phyloP scores from a whole-genome alignment of 2,888 invertebrate species.

The Yponomeuta evonymella region DNA sequence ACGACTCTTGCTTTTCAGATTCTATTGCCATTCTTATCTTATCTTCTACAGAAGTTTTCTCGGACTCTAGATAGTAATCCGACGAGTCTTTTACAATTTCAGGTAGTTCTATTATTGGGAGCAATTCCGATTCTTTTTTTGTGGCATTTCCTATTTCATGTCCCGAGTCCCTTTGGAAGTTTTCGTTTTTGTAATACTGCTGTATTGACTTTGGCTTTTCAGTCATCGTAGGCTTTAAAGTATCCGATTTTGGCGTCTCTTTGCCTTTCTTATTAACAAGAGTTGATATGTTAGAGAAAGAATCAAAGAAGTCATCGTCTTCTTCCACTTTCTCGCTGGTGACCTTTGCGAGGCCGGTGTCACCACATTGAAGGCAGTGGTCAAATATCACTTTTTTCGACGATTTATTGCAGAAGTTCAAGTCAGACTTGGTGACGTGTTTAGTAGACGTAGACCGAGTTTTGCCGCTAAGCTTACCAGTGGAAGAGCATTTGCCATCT shows the following conservation, averaged over 20 bases:
- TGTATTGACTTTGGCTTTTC: slow-evolving; percentile 28
- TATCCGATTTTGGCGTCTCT: neutral
- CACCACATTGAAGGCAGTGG: slow-evolving; percentile 45
- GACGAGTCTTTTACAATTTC: slow-evolving; percentile 31
- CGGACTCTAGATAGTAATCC: slow-evolving; percentile 27
- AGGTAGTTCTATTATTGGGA: slow-evolving; percentile 50
- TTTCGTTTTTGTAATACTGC: slow-evolving; percentile 59
- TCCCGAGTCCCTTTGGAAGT: slow-evolving; percentile 43
- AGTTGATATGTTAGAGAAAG: neutral
- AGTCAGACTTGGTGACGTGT: slow-evolving; percentile 52
- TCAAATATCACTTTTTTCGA: slow-evolving; percentile 21
- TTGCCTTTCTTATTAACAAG: neutral
- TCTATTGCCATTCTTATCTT: slow-evolving; percentile 37
- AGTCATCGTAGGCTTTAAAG: slow-evolving; percentile 17
- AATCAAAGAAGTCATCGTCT: neutral
- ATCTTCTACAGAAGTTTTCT: slow-evolving; percentile 35
- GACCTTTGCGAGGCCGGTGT: slow-evolving; percentile 21
- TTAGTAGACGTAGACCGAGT: slow-evolving; percentile 30
- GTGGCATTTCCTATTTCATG: slow-evolving; percentile 29
- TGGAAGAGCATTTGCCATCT: slow-evolving; percentile 43
- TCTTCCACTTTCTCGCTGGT: neutral
- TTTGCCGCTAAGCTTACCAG: slow-evolving; percentile 31
- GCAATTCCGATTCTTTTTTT: slow-evolving; percentile 36
- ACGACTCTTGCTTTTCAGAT: slow-evolving; percentile 32
- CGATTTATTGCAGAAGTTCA: slow-evolving; percentile 30